Base-by-base conservation (phyloP, 2,888 invertebrate species). In the Lamproptera curius region DNA sequence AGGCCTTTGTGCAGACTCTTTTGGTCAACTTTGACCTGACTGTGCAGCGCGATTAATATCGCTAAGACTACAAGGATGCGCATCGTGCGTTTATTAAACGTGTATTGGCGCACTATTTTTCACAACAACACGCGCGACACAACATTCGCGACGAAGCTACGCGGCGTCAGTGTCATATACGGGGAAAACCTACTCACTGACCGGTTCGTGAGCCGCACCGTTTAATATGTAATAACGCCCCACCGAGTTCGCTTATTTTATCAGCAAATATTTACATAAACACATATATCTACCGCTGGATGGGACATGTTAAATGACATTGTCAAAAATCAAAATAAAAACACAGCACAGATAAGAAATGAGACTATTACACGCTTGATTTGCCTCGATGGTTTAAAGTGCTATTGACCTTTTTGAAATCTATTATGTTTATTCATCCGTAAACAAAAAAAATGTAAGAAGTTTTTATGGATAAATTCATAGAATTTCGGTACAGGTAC, bases 1-100 rank as follows among this genome's bases (percentile, higher is more conserved):
- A 86, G 61, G 14, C 65, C 73, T 56, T 67, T 59, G 46, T 71
- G 74, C 3, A 76, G 46, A 23, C 52, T 62, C 3, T n/a, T 16
- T 11, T 26, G 11, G 28, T 42, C 39, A 9, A 37, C 28, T 2
- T 34, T 42, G 41, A 8, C 28, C 31, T 54, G 54, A 34, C 49
- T 45, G 15, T 46, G 36, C 26, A 38, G 28, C 3, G 31, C 35
- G 23, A 43, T 13, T 0, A 48, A n/a, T 2, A 48, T 6, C 0
- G 23, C 16, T 8, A 39, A 3, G n/a, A 43, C 8, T n/a, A 34
- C 13, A 26, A 40, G 16, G 5, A 38, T 11, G 34, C 37, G 38
- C 50, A 50, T 50, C 33, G 15, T 50, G 9, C n/a, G 4, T 31
- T 11, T 20, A 20, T 20, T n/a, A 13, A 11, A 46, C 28, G 36